Evolutionary conservation across 2,113 vertebrate genomes (phyloP), one percentile per base, ranked within the genome.

Genomic region (Paralichthys olivaceus): DNA sequence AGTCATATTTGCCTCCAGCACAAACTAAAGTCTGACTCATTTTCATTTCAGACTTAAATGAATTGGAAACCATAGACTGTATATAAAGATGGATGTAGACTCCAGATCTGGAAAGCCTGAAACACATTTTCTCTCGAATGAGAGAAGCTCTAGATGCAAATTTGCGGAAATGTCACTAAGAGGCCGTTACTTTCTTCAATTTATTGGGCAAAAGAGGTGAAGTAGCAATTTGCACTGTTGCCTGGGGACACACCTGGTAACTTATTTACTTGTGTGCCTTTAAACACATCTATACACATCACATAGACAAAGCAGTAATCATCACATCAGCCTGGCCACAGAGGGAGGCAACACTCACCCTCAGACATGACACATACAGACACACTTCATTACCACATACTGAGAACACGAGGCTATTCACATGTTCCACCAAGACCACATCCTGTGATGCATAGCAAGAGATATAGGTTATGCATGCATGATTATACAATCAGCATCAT

Each of bases 291-390:
- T 12, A 17, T 20, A 5, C 8, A 54, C 56, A 37, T 67, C 32
- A 60, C 8, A 32, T 4, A 49, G 7, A 51, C 55, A 55, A 58
- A 66, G 25, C 43, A 7, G 43, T 20, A 64, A 80, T 74, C 56
- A 83, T 62, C 54, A 45, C 53, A 61, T 62, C 23, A 59, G 56
- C 51, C 43, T 11, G 19, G 14, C 69, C 79, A 25, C 75, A 55
- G 59, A 49, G 14, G 32, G 22, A 61, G 4, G 12, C 29, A 13
- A 72, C 19, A 19, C 22, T 70, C 51, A 17, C 22, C 23, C 19
- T 64, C 56, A 54, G 55, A 75, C 47, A n/a, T 57, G 68, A 91
- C 23, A 15, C 64, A 75, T 65, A 63, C 68, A 67, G 53, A 65
- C 58, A 17, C 60, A 37, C 65, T 81, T 75, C n/a, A 64, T 64